Evolutionary conservation across 2,888 invertebrate genomes (phyloP).

Genomic region (Helicoverpa assulta): DNA sequence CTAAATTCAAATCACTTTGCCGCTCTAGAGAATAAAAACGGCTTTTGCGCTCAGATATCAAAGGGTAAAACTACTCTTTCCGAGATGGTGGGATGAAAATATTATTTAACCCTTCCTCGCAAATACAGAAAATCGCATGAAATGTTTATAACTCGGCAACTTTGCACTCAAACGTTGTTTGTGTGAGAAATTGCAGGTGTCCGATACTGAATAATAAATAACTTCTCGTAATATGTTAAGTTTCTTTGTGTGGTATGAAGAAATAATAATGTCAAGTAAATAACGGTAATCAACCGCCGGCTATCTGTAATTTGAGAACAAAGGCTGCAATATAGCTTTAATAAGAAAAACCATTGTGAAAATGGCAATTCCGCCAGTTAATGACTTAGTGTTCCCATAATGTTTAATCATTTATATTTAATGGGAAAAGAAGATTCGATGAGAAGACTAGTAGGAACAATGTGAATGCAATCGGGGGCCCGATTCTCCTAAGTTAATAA

Average conservation of each 20-base stretch:
- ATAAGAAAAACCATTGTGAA: neutral
- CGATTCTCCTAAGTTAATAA: too few relatives aligned
- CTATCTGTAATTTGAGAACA: conserved; percentile 7
- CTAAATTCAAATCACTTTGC: too few relatives aligned
- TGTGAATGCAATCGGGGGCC: conserved; percentile 26
- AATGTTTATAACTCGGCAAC: conserved; percentile 10
- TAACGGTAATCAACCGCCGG: conserved; percentile 2
- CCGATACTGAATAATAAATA: conserved; percentile 25
- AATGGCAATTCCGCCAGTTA: neutral
- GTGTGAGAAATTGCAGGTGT: conserved; percentile 37
- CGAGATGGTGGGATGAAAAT: too few relatives aligned
- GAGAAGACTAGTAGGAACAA: conserved; percentile 7
- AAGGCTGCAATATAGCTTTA: neutral
- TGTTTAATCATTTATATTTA: neutral
- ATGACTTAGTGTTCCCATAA: neutral
- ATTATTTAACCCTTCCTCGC: conserved; percentile 3
- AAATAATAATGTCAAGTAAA: conserved; percentile 13
- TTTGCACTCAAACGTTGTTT: conserved; percentile 14
- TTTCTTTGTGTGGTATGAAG: conserved; percentile 14
- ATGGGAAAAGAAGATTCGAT: neutral
- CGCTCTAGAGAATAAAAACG: too few relatives aligned
- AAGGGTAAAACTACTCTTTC: too few relatives aligned
- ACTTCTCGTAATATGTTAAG: conserved; percentile 4
- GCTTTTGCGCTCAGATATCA: too few relatives aligned
- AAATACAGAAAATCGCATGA: neutral